Conservation (phyloP, 2,888 invertebrate genomes). For the Drosophila cognata region DNA sequence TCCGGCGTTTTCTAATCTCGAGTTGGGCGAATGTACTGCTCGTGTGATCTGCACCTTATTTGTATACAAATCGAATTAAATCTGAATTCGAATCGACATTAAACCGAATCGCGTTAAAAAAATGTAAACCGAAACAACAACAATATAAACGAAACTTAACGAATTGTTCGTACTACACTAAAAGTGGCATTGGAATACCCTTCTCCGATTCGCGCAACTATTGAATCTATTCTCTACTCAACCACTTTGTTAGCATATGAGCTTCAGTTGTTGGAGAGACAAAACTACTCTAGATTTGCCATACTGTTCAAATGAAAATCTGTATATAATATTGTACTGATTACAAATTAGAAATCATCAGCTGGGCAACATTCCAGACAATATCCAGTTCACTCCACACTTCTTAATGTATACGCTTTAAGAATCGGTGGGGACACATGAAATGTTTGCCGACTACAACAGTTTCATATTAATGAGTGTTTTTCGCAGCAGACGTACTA, state of each 20-base stretch:
- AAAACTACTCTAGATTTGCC: not conserved
- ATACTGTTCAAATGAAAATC: not conserved
- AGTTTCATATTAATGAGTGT: slow-evolving; percentile 40
- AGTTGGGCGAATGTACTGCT: not conserved
- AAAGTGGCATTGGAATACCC: not conserved
- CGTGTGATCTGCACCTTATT: slow-evolving; percentile 29
- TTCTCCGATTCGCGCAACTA: not conserved
- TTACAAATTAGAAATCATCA: slow-evolving; percentile 3
- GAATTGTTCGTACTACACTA: not conserved
- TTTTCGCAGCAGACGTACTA: slow-evolving; percentile 21
- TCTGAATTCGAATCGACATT: slow-evolving; percentile 14
- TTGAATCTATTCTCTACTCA: not conserved
- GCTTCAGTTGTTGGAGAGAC: not conserved
- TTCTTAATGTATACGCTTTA: slow-evolving; percentile 11
- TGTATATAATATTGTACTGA: not conserved
- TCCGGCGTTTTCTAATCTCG: not conserved
- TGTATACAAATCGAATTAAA: slow-evolving; percentile 28
- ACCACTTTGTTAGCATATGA: not conserved
- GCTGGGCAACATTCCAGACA: slow-evolving; percentile 4
- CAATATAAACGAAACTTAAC: not conserved
- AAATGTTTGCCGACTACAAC: slow-evolving; percentile 42
- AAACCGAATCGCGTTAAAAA: not conserved
- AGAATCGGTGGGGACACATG: not conserved
- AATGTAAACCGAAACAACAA: not conserved
- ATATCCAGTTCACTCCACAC: not conserved